Conservation (phyloP, 2,888 invertebrate genomes). For the Dinocampus coccinellae region DNA sequence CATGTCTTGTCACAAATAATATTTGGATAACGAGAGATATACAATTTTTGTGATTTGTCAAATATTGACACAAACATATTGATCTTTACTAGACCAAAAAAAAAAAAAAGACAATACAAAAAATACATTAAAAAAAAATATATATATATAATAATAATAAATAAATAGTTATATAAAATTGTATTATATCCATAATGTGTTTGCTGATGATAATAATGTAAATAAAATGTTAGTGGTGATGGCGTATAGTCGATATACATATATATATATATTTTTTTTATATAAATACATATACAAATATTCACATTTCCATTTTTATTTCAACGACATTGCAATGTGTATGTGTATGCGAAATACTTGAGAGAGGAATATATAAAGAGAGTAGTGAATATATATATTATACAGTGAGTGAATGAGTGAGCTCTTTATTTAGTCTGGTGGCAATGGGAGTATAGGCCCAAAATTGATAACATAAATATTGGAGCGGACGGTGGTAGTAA, state of each 20-base stretch:
- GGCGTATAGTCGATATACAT: background rate
- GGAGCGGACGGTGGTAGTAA: constrained; percentile 61
- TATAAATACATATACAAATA: background rate
- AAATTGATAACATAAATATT: constrained; percentile 67
- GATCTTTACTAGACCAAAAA: background rate
- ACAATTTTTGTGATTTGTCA: background rate
- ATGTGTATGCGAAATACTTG: no score
- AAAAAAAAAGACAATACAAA: background rate
- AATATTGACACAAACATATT: background rate
- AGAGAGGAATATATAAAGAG: no score
- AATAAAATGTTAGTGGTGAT: background rate
- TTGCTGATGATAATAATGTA: background rate
- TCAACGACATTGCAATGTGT: background rate
- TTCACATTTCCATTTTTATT: background rate
- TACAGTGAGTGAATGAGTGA: background rate
- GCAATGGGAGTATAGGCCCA: constrained; percentile 38
- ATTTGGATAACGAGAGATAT: background rate
- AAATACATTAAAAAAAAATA: background rate
- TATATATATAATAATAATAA: background rate
- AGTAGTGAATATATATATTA: no score
- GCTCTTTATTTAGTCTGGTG: constrained; percentile 19
- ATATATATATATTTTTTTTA: background rate
- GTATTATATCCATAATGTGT: no score
- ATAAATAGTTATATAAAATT: background rate
- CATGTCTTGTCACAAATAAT: background rate